Evolutionary conservation across 2,113 vertebrate species (phyloP), one percentile per base, ranked within the genome.

Genomic region (Campylorhamphus procurvoides): DNA sequence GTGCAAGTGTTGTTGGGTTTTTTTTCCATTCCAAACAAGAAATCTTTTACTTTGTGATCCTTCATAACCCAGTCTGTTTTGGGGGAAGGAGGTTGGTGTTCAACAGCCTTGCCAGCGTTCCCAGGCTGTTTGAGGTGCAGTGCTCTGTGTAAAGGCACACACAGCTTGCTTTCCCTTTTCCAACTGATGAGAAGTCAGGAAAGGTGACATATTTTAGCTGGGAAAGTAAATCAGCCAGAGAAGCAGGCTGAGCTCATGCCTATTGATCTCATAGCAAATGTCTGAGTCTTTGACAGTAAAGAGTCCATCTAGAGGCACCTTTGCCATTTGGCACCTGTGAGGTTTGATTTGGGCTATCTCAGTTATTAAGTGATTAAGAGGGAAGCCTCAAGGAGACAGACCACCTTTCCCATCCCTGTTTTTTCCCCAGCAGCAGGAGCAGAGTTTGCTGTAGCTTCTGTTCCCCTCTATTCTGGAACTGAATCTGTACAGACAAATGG

Each of bases 381-480:
- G 67, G 49, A 59, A 87, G 47, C 62, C 39, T 53, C 44, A 28
- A 37, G 40, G 50, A 46, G 23, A 17, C 40, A 33, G 60, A 68
- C 55, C 2, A 28, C 46, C 39, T 56, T 40, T 3, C 49, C 66
- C 14, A 1, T 40, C 6, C 29, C 18, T 0, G 0, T 74, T 77
- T 73, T 62, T 31, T 42, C 27, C 47, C 59, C 0, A 0, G 44
- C 63, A 95, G 49, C 85, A 63, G 73, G 40, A 88, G 50, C 49
- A 18, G 56, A 69, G 18, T 58, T 90, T 71, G 16, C 50, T 76
- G 83, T 46, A 73, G 53, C 67, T 90, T 53, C n/a, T 86, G 50
- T 59, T 90, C 68, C 83, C 76, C 4, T 60, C 80, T 63, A 14
- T 86, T 50, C 80, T 90, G 68, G 64, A 90, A 53, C 76, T 19